Evolutionary conservation across 2,113 vertebrate genomes (phyloP), one percentile per base, ranked within the genome.

Genomic region (Bettongia penicillata): DNA sequence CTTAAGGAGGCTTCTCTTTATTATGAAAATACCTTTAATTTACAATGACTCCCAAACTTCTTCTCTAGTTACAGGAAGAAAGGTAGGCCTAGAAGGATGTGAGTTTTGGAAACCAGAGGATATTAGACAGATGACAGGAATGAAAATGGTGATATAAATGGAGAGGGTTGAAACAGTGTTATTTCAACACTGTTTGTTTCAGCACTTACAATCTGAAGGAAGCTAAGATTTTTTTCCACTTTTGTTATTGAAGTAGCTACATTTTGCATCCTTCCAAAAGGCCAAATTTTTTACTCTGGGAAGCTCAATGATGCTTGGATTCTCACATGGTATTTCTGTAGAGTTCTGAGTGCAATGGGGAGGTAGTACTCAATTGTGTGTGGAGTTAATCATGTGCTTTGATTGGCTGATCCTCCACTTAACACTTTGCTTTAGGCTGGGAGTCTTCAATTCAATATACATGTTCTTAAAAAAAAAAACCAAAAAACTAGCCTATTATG

Each of bases 301-400:
- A 95, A 94, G 90, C 23, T 55, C 53, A 90, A 48, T 95, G 19
- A 57, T 37, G 8, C 95, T 77, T 84, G 28, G 43, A 93, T 61
- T 51, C 55, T 90, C 5, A 53, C 3, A 22, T 37, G 31, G 50
- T 94, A 84, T 96, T 94, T 1, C 94, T 91, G 53, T 0, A 77
- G 43, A 49, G 53, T 50, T 91, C 7, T 5, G 28, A 91, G 19
- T 22, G 93, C 53, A 93, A 49, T 91, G n/a, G 50, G 16, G 48
- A 55, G 68, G 19, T 93, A 51, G 25, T 4, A 12, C 0, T 91
- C 1, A 16, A 94, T 37, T 24, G 89, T 90, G 49, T 68, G n/a
- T 50, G 6, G 14, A 7, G 2, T 31, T 14, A 68, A 68, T 68
- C 3, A 14, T 68, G 11, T 68, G 11, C 11, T 68, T 61, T 68